Base-by-base conservation (phyloP, 1,140 invertebrate genomes). In the Brachionus rubens region DNA sequence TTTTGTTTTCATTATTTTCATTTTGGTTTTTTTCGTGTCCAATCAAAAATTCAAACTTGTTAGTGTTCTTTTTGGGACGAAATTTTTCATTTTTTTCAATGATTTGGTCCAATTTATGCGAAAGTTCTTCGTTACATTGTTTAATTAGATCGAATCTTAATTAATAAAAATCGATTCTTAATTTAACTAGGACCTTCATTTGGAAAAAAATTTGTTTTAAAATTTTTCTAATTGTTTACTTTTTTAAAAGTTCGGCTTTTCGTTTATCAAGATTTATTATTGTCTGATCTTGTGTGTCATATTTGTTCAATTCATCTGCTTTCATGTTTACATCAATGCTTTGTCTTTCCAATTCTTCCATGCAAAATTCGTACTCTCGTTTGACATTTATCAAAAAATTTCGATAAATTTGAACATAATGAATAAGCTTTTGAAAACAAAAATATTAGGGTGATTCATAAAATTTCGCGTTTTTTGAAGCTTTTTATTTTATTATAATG, bases 321-420 rank as follows among this genome's bases (percentile, higher is more conserved):
- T 82, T 78, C 81, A 79, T 76, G 82, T 80, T 14, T 83, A 78
- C 62, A 83, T 81, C 80, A 83, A 81, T 21, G 75, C 78, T 67
- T 82, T 78, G 76, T 80, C 82, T 24, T 78, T 80, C 54, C 82
- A 85, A 78, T 84, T 83, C 59, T 79, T 79, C 2, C 82, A 85
- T 83, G 10, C 80, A 81, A 48, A 81, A 80, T 77, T 85, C 83
- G 81, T 85, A 85, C 75, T 83, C 82, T 62, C 81, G 82, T 68
- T 84, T 83, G 26, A 85, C 82, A 1, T 76, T 48, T 16, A 80
- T 82, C 16, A 85, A 77, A 12, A 85, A 43, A 30, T 80, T 80
- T 59, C 82, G 81, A 75, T 85, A 85, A 46, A 81, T 79, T 50
- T 77, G 79, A 1, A 82, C 81, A 82, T 85, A 80, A 24, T 83